Evolutionary conservation across 2,888 invertebrate species (phyloP).

Genomic region (Drosophila nigritarsus): DNA sequence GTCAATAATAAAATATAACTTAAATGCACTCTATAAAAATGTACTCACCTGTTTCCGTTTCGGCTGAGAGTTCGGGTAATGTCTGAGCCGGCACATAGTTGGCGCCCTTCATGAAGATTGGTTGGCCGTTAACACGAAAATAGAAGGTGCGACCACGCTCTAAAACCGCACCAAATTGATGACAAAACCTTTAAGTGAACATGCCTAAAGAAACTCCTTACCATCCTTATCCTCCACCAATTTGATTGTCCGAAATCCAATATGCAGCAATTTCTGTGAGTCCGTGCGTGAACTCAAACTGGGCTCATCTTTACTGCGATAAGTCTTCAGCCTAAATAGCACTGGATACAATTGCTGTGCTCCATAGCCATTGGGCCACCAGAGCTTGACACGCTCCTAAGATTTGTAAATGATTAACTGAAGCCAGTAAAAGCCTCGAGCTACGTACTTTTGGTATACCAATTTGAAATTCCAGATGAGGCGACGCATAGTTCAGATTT

Average conservation of each 20-base stretch:
- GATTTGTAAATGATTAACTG: not conserved
- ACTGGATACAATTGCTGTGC: constrained; percentile 91
- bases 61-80: constrained; percentile 90
- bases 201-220: not conserved
- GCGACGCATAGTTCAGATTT: constrained; percentile 47
- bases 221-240: constrained; percentile 89
- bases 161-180: constrained; percentile 59
- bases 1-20: not conserved
- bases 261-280: constrained; percentile 86
- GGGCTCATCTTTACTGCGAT: constrained; percentile 53
- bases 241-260: constrained; percentile 95
- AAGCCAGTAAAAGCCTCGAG: rapidly evolving
- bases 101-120: constrained; percentile 96
- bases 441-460: constrained; percentile 65
- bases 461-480: constrained; percentile 73
- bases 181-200: not conserved
- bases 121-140: constrained; percentile 93
- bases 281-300: constrained; percentile 67
- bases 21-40: too few species aligned
- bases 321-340: constrained; percentile 85
- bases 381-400: constrained; percentile 87
- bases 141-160: constrained; percentile 91
- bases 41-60: constrained; percentile 69
- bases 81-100: constrained; percentile 96
- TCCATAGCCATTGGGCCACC: constrained; percentile 99